Percentiles rank a stretch among this genome's conserved stretches.
Conservation (phyloP, 2,113 vertebrate genomes). For the Tragelaphus imberbis region DNA sequence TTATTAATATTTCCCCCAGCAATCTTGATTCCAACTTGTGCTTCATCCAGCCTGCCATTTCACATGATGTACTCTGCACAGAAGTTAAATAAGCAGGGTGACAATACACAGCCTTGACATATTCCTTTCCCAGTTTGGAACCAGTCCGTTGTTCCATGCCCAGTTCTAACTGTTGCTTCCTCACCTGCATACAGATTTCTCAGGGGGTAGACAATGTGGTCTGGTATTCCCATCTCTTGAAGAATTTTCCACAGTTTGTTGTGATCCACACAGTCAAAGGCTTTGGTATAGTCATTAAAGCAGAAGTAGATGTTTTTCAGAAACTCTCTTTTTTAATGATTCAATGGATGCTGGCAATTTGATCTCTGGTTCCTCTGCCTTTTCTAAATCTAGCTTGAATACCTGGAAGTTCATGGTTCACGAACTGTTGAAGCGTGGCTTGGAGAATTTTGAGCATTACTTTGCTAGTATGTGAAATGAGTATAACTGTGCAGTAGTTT, state of each 20-base stretch:
- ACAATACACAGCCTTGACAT: background rate
- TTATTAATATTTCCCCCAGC: background rate
- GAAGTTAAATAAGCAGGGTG: background rate
- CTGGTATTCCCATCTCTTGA: background rate
- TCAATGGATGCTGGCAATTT: background rate
- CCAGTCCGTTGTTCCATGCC: background rate
- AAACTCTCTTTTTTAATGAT: background rate
- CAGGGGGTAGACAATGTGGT: background rate
- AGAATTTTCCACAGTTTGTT: background rate
- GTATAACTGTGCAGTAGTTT: background rate
- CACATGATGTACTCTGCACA: background rate
- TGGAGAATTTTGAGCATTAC: background rate
- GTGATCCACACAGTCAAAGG: background rate
- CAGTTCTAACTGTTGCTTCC: background rate
- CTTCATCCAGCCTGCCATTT: background rate
- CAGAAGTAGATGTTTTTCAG: background rate
- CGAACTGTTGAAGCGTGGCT: background rate
- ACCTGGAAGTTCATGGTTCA: background rate
- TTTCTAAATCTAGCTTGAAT: background rate
- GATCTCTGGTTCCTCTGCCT: background rate
- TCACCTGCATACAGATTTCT: background rate
- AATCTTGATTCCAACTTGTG: background rate
- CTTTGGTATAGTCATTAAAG: background rate
- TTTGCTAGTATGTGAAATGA: background rate
- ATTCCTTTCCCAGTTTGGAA: background rate